Evolutionary conservation across 2,888 invertebrate genomes (phyloP).

Genomic region (Seladonia tumulorum): DNA sequence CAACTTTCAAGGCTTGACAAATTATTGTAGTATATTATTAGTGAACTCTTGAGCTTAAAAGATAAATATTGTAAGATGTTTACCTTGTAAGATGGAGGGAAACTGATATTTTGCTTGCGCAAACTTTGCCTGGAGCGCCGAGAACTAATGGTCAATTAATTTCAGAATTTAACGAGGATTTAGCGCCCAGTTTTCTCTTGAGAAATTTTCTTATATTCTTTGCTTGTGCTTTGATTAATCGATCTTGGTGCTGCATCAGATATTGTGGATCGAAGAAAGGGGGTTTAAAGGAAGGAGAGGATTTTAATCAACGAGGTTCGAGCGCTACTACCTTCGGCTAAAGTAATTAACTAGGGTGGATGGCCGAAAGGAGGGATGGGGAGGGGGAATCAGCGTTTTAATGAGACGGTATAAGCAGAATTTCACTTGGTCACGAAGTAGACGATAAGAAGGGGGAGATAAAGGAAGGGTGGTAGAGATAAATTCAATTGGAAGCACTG

Average conservation of each 20-base stretch:
- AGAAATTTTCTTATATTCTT: background rate
- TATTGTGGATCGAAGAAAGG: background rate
- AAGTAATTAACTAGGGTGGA: slow-evolving; percentile 2
- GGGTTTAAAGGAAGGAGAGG: background rate
- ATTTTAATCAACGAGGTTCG: slow-evolving; percentile 5
- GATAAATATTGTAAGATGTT: background rate
- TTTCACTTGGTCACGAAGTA: background rate
- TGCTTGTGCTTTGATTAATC: background rate
- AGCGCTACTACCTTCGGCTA: background rate
- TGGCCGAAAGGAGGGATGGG: background rate
- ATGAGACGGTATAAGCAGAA: background rate
- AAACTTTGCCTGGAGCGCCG: background rate
- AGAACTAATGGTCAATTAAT: background rate
- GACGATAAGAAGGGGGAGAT: background rate
- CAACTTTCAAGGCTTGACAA: background rate
- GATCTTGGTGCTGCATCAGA: background rate
- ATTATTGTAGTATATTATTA: background rate
- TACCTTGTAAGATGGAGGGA: background rate
- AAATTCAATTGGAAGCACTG: background rate
- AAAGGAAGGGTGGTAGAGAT: slow-evolving; percentile 11
- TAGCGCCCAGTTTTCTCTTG: background rate
- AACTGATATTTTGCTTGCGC: background rate
- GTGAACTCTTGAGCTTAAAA: background rate
- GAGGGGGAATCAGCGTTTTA: background rate
- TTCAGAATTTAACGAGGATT: background rate